These are phyloP conservation scores for Sisyra terminalis DNA, from an alignment of 2,888 invertebrate species.

Conservation along the genomic window DNA sequence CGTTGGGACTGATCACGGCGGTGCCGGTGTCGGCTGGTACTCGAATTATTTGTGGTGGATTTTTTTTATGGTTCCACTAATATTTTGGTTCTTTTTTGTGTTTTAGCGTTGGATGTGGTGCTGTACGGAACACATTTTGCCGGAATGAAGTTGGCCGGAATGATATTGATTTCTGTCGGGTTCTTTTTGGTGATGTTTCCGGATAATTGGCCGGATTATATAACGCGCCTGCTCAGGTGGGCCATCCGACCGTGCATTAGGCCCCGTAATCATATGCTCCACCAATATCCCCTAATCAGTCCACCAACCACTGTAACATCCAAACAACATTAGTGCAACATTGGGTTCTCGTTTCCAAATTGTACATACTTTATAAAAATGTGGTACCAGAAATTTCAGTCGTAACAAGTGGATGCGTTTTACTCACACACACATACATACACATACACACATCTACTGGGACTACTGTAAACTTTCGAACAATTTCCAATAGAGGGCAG, in stretches of 20 bases:
- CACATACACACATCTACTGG: too few relatives aligned
- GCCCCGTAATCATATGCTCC: not conserved
- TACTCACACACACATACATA: too few relatives aligned
- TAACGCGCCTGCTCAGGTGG: conserved; percentile 75
- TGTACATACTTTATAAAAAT: not conserved
- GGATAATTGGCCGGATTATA: conserved; percentile 92
- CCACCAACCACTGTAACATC: not conserved
- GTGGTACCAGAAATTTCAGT: too few relatives aligned
- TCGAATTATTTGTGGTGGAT: conserved; percentile 10
- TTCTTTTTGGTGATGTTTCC: conserved; percentile 91
- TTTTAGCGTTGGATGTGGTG: conserved; percentile 67
- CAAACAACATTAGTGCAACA: not conserved
- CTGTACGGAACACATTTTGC: conserved; percentile 74
- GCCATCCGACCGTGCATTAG: conserved; percentile 14
- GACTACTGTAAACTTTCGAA: too few relatives aligned
- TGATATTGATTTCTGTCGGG: conserved; percentile 77
- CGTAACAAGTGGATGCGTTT: too few relatives aligned
- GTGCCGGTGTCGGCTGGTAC: conserved; percentile 90
- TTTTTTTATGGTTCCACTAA: not conserved
- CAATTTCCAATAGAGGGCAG: too few relatives aligned
- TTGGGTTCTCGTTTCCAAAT: not conserved
- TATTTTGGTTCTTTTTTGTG: conserved; percentile 9
- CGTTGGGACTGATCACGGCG: conserved; percentile 82
- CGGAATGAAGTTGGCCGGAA: conserved; percentile 91
- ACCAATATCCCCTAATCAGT: conserved; percentile 1